Conservation (phyloP, 1,140 invertebrate species). For the Plutomurus gul region DNA sequence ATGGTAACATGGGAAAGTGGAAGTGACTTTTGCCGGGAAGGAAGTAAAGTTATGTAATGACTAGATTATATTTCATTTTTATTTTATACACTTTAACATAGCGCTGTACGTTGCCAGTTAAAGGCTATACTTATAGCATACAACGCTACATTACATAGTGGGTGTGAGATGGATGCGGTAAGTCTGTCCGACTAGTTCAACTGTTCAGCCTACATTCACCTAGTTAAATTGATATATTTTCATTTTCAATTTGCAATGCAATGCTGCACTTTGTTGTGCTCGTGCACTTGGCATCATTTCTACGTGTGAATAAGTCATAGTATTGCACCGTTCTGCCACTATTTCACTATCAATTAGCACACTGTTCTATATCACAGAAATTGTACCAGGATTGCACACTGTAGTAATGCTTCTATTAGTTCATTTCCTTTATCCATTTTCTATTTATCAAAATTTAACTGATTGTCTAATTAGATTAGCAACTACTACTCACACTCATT, state of each 20-base stretch:
- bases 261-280: background rate
- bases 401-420: background rate
- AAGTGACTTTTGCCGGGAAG: slow-evolving; percentile 11
- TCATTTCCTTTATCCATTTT: slow-evolving; percentile 14
- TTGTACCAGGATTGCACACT: background rate
- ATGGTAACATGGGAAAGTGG: slow-evolving; percentile 14
- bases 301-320: background rate
- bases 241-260: background rate
- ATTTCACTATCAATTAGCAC: slow-evolving; percentile 23
- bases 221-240: slow-evolving; percentile 14
- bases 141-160: too few relatives aligned
- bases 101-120: background rate
- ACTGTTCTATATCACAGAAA: background rate
- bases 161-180: background rate
- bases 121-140: too few relatives aligned
- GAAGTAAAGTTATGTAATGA: slow-evolving; percentile 8
- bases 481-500: background rate
- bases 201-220: background rate
- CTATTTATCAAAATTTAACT: background rate
- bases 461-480: slow-evolving; percentile 6
- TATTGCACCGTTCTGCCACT: background rate
- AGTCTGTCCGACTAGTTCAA: too few relatives aligned
- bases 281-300: slow-evolving; percentile 22
- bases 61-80: too few relatives aligned
- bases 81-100: too few relatives aligned